Base-by-base conservation (phyloP, 2,113 vertebrate species). In the Bagarius yarrelli region DNA sequence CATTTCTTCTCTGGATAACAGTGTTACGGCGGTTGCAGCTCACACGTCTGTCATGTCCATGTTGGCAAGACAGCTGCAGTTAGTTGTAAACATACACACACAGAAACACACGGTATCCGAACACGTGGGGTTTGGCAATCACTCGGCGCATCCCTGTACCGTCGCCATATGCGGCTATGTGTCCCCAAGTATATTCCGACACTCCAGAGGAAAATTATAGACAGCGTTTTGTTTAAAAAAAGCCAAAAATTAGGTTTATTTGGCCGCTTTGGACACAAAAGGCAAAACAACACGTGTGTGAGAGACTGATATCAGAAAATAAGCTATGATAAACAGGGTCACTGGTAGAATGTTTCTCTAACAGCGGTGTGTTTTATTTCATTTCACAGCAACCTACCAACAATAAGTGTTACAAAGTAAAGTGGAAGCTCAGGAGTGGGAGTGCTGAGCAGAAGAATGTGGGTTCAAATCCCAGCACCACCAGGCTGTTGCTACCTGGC, bases 141-240 rank as follows among this genome's bases (percentile, higher is more conserved):
- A 18, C 52, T 4, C 36, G 21, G 75, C 40, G 61, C 55, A 21
- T 76, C 55, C 23, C 53, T 56, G 57, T 32, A 80, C 34, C 66
- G 4, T 34, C n/a, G 14, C 66, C 71, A 50, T 14, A 71, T 67
- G 60, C 78, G 30, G 32, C 13, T 13, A 59, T 60, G 15, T 14
- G 55, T 61, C 13, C 12, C 44, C 79, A 73, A 80, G 61, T 61
- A 72, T 34, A 27, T 53, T 59, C 66, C 59, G 78, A 79, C 78
- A 79, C 77, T 34, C 66, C 12, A 79, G 52, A 19, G 52, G 32
- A 69, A 79, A 70, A 79, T 79, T 69, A 79, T 19, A 79, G 64
- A 55, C 25, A 47, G 34, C 4, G 23, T 18, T 34, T 5, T 0
- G 34, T 55, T 27, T 23, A 12, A 59, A 71, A 67, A 56, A 25